Evolutionary conservation across 2,113 vertebrate genomes (phyloP).

Genomic region (Callospermophilus lateralis): DNA sequence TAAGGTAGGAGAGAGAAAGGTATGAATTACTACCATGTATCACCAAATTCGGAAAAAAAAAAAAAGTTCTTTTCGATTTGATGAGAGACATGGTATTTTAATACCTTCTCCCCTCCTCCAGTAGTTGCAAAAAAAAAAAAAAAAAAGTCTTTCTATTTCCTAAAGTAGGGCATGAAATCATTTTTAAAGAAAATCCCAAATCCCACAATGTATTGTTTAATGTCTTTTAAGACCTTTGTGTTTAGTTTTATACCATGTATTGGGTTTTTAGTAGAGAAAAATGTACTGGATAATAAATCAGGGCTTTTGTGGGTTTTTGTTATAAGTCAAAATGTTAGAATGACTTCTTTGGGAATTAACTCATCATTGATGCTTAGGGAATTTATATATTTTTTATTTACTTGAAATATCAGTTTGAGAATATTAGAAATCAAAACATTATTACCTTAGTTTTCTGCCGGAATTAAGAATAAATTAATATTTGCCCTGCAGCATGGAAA

Average conservation of each 20-base stretch:
- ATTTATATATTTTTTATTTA: background rate
- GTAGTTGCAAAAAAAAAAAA: too few species aligned
- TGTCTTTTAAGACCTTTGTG: too few species aligned
- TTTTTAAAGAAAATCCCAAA: too few species aligned
- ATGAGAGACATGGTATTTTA: background rate
- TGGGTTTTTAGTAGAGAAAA: background rate
- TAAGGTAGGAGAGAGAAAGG: background rate
- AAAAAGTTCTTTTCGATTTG: background rate
- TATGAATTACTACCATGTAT: background rate
- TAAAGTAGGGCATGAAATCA: too few species aligned
- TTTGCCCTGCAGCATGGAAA: background rate
- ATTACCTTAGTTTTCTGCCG: background rate
- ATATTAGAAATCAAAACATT: background rate
- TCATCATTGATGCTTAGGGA: background rate
- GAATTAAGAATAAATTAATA: background rate
- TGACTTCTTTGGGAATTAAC: background rate
- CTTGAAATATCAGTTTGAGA: background rate
- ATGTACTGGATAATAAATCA: background rate
- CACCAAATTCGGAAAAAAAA: background rate
- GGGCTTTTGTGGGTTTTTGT: background rate
- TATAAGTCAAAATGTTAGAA: background rate
- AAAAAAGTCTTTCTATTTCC: too few species aligned
- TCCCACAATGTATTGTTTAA: too few species aligned
- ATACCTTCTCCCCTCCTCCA: background rate
- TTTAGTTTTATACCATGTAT: background rate